These are phyloP conservation scores for Gallinago jamesoni DNA, from an alignment of 2,113 vertebrate species.

Conservation along the genomic window DNA sequence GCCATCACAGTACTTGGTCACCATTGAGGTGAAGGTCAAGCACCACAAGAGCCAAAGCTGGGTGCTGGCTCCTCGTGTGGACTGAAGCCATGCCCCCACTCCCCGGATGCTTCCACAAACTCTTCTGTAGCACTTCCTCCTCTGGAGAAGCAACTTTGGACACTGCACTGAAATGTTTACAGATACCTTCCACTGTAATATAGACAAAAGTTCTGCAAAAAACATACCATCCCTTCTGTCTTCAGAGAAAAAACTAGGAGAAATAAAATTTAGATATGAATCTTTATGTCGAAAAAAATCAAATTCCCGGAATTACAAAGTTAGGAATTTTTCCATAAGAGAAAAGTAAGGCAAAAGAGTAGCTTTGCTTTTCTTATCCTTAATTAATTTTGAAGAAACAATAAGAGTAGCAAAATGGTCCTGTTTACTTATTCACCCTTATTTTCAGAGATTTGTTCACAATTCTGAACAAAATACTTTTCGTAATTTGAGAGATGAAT, in stretches of 20 bases:
- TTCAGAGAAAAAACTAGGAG: neutral
- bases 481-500: neutral
- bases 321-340: neutral
- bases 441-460: neutral
- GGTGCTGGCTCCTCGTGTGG: neutral
- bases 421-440: neutral
- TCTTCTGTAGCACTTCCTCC: neutral
- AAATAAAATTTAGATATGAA: neutral
- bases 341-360: neutral
- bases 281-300: neutral
- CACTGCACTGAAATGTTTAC: neutral
- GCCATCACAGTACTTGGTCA: neutral
- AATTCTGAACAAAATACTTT: neutral
- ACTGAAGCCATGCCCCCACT: neutral
- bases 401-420: neutral
- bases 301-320: neutral
- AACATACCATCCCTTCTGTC: neutral
- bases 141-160: neutral
- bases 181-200: neutral
- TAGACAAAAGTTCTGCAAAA: neutral
- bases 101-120: neutral
- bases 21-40: neutral
- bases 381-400: neutral
- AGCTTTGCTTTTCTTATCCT: neutral
- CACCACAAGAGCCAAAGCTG: neutral